phyloP scores from a whole-genome alignment of 2,113 vertebrate genomes.

The Chlorocebus sabaeus region DNA sequence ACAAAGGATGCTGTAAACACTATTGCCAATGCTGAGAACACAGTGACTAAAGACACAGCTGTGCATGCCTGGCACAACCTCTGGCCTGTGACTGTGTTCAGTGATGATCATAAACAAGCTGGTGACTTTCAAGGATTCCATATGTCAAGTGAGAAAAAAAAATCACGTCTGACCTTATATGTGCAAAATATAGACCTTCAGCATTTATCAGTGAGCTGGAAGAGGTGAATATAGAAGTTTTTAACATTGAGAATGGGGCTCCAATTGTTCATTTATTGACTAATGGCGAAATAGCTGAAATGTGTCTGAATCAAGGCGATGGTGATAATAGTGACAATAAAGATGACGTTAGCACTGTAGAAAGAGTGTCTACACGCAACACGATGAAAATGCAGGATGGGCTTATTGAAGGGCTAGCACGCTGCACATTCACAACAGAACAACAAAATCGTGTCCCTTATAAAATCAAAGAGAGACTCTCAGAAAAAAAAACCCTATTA shows the following conservation, averaged over 20 bases:
- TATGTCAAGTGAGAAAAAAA: neutral
- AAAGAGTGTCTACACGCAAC: neutral
- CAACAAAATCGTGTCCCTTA: neutral
- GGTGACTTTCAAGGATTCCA: neutral
- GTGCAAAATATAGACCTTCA: neutral
- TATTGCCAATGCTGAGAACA: neutral
- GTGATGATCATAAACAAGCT: neutral
- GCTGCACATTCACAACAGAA: neutral
- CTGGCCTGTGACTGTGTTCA: neutral
- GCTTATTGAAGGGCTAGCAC: neutral
- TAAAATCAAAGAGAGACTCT: neutral
- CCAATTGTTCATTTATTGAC: neutral
- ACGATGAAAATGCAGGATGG: neutral
- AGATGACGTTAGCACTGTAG: too few relatives aligned
- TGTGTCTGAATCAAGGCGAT: neutral
- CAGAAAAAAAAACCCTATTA: neutral
- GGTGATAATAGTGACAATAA: neutral
- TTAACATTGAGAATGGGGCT: neutral
- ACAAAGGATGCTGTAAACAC: neutral
- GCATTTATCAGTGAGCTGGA: neutral
- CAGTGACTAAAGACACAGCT: neutral
- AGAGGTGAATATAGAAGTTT: neutral
- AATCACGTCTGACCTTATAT: neutral
- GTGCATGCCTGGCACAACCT: neutral
- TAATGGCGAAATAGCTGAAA: neutral